phyloP scores from a whole-genome alignment of 2,797 vertebrate species.

The Pipistrellus pygmaeus region DNA sequence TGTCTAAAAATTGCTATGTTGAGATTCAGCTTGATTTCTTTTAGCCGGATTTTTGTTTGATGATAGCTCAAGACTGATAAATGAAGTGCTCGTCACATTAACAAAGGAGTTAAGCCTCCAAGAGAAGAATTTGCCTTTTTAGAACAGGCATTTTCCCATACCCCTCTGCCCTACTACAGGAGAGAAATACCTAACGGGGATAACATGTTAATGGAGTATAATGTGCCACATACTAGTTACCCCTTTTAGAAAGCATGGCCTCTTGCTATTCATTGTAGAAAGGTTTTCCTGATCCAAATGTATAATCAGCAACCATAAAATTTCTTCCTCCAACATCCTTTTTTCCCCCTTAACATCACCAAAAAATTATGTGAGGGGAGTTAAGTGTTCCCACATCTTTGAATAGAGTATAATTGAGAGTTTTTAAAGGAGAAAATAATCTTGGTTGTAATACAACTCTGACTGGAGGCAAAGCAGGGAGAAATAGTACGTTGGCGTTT shows the following conservation, averaged over 20 bases:
- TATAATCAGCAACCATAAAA: background rate
- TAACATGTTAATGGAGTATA: constrained; percentile 49
- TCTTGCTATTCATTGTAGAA: constrained; percentile 32
- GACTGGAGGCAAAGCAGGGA: background rate
- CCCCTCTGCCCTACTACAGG: background rate
- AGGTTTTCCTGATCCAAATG: background rate
- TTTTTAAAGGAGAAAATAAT: background rate
- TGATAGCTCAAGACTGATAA: background rate
- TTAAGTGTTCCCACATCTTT: background rate
- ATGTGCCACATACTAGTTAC: constrained; percentile 1
- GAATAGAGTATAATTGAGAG: background rate
- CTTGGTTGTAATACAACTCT: background rate
- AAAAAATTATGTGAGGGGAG: background rate
- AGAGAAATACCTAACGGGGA: background rate
- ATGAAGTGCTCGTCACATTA: background rate
- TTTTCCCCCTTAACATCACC: background rate
- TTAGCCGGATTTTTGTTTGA: background rate
- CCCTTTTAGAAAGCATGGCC: background rate
- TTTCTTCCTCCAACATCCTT: background rate
- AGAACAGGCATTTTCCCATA: constrained; percentile 1
- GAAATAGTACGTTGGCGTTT: background rate
- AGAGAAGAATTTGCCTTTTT: constrained; percentile 28
- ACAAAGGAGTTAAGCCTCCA: background rate
- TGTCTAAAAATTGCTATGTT: background rate
- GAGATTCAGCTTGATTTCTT: background rate